Percentiles rank a stretch among this genome's conserved stretches.
These are phyloP conservation scores for Centropus bengalensis DNA, from an alignment of 2,113 vertebrate species.

Conservation along the genomic window DNA sequence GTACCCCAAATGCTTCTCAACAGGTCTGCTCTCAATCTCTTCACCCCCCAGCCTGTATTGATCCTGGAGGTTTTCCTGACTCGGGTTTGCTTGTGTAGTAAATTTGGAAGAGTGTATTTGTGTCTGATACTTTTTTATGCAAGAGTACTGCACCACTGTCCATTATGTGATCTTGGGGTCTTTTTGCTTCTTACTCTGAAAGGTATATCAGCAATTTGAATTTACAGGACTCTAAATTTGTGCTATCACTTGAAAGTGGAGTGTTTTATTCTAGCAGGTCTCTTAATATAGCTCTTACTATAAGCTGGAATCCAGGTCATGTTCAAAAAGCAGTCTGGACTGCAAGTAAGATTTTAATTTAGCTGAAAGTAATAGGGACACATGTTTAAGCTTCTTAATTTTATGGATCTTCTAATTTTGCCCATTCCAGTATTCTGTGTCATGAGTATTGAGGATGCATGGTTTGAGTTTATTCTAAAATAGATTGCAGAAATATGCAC, in stretches of 20 bases:
- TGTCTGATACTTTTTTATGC: not conserved
- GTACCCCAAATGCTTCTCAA: not conserved
- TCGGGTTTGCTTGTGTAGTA: not conserved
- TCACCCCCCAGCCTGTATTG: not conserved
- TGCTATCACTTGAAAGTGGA: not conserved
- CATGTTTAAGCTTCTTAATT: not conserved
- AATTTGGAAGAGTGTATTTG: not conserved
- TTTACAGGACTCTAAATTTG: not conserved
- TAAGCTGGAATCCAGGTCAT: not conserved
- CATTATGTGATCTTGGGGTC: not conserved
- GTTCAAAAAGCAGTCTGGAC: not conserved
- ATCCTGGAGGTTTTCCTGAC: fast-evolving
- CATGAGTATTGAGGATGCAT: not conserved
- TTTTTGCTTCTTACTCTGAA: not conserved
- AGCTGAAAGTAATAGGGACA: not conserved
- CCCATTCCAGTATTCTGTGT: not conserved
- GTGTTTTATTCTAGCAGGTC: not conserved
- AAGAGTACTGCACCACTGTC: not conserved
- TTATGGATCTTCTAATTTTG: not conserved
- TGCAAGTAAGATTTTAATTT: not conserved
- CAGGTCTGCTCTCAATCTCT: not conserved
- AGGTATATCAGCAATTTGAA: not conserved
- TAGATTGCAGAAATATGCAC: not conserved
- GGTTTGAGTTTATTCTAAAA: not conserved
- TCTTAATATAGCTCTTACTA: not conserved